phyloP scores from a whole-genome alignment of 2,113 vertebrate genomes.

The Amphiprion percula region DNA sequence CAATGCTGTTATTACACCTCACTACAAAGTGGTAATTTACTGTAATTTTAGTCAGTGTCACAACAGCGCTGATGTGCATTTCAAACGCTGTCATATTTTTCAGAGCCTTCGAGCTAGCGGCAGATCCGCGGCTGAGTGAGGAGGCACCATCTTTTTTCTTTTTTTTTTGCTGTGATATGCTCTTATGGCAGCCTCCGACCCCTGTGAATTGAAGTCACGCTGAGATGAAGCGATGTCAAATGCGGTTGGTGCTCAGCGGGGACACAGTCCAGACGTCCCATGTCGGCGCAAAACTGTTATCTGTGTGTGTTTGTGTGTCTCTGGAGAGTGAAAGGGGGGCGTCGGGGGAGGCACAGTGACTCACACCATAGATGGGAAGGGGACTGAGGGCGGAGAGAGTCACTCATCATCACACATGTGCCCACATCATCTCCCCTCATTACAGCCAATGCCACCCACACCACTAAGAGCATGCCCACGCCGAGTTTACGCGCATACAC shows the following conservation, averaged over 20 bases:
- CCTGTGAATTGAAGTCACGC: constrained; percentile 37
- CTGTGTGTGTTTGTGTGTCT: constrained; percentile 12
- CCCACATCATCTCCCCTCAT: constrained; percentile 57
- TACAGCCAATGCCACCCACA: constrained; percentile 65
- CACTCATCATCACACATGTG: constrained; percentile 56
- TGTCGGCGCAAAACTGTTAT: constrained; percentile 50
- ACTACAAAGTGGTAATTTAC: constrained; percentile 62
- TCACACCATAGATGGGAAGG: constrained; percentile 49
- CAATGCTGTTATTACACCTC: constrained; percentile 59
- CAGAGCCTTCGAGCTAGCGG: background rate
- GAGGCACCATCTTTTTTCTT: constrained; percentile 22
- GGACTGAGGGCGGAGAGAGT: constrained; percentile 20
- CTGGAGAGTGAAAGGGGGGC: constrained; percentile 11
- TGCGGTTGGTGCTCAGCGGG: constrained; percentile 27
- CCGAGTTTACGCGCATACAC: background rate
- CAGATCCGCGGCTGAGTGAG: constrained; percentile 3
- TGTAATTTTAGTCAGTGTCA: constrained; percentile 71
- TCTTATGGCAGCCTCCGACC: constrained; percentile 15
- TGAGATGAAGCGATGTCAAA: constrained; percentile 63
- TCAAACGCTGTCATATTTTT: constrained; percentile 60
- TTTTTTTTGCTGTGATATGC: constrained; percentile 21
- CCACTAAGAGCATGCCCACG: constrained; percentile 46
- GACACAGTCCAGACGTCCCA: constrained; percentile 61
- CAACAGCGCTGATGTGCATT: constrained; percentile 58
- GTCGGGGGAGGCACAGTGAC: constrained; percentile 46